These are phyloP conservation scores for Anorthoa munda DNA, from an alignment of 2,888 invertebrate species.

Conservation along the genomic window DNA sequence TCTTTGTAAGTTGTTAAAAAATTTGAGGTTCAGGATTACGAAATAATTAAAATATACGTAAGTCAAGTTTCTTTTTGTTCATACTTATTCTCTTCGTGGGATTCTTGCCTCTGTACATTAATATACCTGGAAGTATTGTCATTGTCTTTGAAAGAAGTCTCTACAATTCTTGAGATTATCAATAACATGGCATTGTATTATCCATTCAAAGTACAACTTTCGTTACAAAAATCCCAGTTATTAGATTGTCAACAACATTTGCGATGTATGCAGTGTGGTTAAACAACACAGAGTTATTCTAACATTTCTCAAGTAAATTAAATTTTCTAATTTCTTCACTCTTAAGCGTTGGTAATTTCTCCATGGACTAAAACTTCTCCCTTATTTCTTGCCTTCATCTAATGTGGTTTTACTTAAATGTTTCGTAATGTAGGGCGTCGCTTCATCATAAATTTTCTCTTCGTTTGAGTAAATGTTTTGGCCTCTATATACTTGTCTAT, in stretches of 20 bases:
- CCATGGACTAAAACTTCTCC: constrained; percentile 50
- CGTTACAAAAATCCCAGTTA: constrained; percentile 25
- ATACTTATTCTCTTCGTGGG: background rate
- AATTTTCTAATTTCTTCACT: constrained; percentile 60
- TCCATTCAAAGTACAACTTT: constrained; percentile 15
- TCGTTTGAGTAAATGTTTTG: background rate
- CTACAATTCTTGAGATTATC: background rate
- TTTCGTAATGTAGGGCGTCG: constrained; percentile 24
- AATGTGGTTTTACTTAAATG: constrained; percentile 57
- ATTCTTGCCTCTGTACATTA: constrained; percentile 4
- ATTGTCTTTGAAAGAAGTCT: background rate
- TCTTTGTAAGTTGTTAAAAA: constrained; percentile 22
- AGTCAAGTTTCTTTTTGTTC: background rate
- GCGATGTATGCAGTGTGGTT: constrained; percentile 30
- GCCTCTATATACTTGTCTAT: background rate
- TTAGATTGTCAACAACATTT: constrained; percentile 27
- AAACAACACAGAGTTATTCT: constrained; percentile 41
- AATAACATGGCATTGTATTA: background rate
- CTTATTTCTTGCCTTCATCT: constrained; percentile 50
- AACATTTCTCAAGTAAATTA: constrained; percentile 54
- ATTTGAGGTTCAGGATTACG: background rate
- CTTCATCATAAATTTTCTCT: constrained; percentile 13
- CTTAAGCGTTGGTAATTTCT: constrained; percentile 53
- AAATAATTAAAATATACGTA: constrained; percentile 2
- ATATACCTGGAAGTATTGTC: background rate